Evolutionary conservation across 2,797 vertebrate species (phyloP).

Genomic region (Crypturellus tataupa): DNA sequence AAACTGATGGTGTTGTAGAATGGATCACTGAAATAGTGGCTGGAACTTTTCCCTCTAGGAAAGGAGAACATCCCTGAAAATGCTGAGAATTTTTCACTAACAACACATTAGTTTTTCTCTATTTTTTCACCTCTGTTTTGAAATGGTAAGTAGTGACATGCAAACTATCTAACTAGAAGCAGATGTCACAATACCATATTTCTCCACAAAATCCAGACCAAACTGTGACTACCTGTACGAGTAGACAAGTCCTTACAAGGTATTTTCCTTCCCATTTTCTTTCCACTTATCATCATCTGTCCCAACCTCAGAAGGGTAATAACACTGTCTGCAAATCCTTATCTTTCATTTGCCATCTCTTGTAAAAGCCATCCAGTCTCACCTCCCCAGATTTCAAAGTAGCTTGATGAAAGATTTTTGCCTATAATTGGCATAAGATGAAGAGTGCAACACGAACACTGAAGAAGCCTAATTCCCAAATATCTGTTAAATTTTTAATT

Average conservation of each 20-base stretch:
- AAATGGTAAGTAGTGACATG: neutral
- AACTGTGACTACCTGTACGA: neutral
- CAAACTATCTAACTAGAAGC: neutral
- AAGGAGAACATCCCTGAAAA: neutral
- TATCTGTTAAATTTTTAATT: neutral
- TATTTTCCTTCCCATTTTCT: neutral
- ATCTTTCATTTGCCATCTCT: neutral
- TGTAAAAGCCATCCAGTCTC: neutral
- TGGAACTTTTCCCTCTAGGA: conserved; percentile 25
- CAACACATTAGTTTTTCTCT: neutral
- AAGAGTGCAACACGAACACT: neutral
- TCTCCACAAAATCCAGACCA: neutral
- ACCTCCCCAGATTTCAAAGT: neutral
- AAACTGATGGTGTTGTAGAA: neutral
- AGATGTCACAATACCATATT: neutral
- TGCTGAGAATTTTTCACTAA: neutral
- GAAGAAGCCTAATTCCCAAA: neutral
- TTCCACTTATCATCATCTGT: neutral
- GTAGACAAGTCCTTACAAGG: neutral
- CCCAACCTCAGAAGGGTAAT: neutral
- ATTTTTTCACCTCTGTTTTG: conserved; percentile 53
- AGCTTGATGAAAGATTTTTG: neutral
- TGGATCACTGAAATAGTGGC: conserved; percentile 22
- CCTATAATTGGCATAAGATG: neutral
- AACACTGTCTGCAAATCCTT: neutral